A percentile compares a stretch with the other conserved stretches of the same genome.
These are phyloP conservation scores for Zaprionus tsacasi DNA, from an alignment of 1,140 invertebrate genomes.

Conservation along the genomic window DNA sequence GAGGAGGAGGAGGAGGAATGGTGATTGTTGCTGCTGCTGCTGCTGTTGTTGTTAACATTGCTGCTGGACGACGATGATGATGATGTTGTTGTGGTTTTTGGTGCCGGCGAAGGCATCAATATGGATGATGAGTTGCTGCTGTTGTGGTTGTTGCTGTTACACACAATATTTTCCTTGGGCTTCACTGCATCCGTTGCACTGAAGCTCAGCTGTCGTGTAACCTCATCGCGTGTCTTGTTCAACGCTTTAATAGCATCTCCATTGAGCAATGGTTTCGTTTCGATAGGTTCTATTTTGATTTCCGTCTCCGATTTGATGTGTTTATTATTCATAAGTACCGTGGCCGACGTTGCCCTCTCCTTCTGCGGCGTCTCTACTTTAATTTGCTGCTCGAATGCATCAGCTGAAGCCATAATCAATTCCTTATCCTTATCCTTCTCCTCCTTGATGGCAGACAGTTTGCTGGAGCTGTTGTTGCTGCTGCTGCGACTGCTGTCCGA, in stretches of 20 bases:
- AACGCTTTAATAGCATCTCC: constrained; percentile 44
- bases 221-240: constrained; percentile 72
- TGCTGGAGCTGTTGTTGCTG: constrained; percentile 67
- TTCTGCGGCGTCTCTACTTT: constrained; percentile 39
- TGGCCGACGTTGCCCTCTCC: constrained; percentile 17
- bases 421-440: constrained; percentile 26
- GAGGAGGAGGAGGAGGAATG: constrained; percentile 50
- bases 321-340: constrained; percentile 51
- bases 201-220: constrained; percentile 74
- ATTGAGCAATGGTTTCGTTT: constrained; percentile 50
- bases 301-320: constrained; percentile 56
- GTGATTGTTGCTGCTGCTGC: constrained; percentile 53
- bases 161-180: constrained; percentile 29
- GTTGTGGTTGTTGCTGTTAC: constrained; percentile 8
- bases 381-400: constrained; percentile 45
- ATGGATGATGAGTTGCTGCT: constrained; percentile 40
- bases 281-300: constrained; percentile 63
- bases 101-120: constrained; percentile 76
- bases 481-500: constrained; percentile 76
- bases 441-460: constrained; percentile 37
- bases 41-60: constrained; percentile 1
- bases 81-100: constrained; percentile 44
- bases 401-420: constrained; percentile 12
- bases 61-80: constrained; percentile 34
- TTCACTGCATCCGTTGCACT: constrained; percentile 22